phyloP scores from a whole-genome alignment of 2,888 invertebrate species.

The Rhagium mordax region DNA sequence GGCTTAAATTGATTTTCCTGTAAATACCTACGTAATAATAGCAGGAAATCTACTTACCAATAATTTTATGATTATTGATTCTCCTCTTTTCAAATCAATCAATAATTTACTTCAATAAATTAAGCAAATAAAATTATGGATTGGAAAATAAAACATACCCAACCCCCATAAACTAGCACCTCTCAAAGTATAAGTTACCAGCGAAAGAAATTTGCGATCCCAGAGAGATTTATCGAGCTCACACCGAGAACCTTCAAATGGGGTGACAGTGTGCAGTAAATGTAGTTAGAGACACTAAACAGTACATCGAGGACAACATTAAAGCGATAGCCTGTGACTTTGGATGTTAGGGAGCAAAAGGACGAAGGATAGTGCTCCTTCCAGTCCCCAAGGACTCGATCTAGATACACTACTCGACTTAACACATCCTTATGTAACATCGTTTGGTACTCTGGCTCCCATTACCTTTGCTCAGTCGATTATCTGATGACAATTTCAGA shows the following conservation, averaged over 20 bases:
- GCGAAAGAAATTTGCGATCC: background rate
- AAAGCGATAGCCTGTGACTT: conserved; percentile 60
- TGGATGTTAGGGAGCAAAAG: conserved; percentile 50
- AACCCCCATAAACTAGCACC: background rate
- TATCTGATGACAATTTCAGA: too few species aligned
- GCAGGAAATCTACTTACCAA: too few species aligned
- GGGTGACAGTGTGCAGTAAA: conserved; percentile 35
- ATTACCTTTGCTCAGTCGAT: background rate
- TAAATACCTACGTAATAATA: too few species aligned
- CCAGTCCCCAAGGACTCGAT: conserved; percentile 45
- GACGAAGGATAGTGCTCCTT: conserved; percentile 51
- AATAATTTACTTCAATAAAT: too few species aligned
- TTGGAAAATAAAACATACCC: background rate
- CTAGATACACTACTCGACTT: conserved; percentile 26
- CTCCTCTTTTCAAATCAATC: too few species aligned
- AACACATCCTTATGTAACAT: conserved; percentile 24
- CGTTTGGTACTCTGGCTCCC: conserved; percentile 5
- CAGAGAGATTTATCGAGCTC: background rate
- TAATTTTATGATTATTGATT: too few species aligned
- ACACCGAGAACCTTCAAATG: conserved; percentile 3
- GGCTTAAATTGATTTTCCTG: too few species aligned
- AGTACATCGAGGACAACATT: conserved; percentile 57
- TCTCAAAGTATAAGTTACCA: background rate
- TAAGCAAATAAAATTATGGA: background rate
- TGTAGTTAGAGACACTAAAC: conserved; percentile 56